phyloP scores from a whole-genome alignment of 2,888 invertebrate species.

The Caradrina kadenii region DNA sequence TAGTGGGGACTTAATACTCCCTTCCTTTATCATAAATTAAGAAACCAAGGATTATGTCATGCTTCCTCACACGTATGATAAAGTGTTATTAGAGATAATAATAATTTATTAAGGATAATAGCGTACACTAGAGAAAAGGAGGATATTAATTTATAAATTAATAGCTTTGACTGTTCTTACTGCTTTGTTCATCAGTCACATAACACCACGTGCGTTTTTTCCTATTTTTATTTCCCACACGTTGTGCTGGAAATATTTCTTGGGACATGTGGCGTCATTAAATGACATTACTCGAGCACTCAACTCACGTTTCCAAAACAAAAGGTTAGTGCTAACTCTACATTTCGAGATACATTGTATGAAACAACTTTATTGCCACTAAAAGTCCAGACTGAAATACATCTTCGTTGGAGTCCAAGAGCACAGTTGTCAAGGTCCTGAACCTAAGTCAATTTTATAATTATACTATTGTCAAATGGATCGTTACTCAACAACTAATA shows the following conservation, averaged over 20 bases:
- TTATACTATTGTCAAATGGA: slow-evolving; percentile 14
- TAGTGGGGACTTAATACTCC: slow-evolving; percentile 33
- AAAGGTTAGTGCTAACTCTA: slow-evolving; percentile 43
- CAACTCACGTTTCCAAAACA: slow-evolving; percentile 52
- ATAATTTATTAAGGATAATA: slow-evolving; percentile 1
- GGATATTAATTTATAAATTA: slow-evolving; percentile 9
- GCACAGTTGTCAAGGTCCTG: slow-evolving; percentile 14
- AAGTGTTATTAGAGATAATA: slow-evolving; percentile 10
- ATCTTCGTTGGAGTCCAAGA: slow-evolving; percentile 26
- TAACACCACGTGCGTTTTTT: slow-evolving; percentile 52
- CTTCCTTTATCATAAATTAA: slow-evolving; percentile 36
- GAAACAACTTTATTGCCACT: slow-evolving; percentile 36
- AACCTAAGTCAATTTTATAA: slow-evolving; percentile 5
- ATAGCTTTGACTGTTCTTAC: slow-evolving; percentile 16
- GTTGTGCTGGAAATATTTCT: slow-evolving; percentile 57
- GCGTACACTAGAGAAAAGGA: background rate
- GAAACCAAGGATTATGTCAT: slow-evolving; percentile 34
- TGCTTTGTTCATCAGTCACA: slow-evolving; percentile 31
- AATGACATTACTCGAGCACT: slow-evolving; percentile 63
- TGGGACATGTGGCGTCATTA: slow-evolving; percentile 63
- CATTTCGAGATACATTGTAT: slow-evolving; percentile 8
- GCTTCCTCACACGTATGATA: slow-evolving; percentile 3
- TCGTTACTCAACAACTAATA: background rate
- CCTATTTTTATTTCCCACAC: slow-evolving; percentile 69
- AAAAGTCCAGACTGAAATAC: slow-evolving; percentile 24